phyloP scores from a whole-genome alignment of 2,888 invertebrate genomes.

The Xestoiulus laeticollis region DNA sequence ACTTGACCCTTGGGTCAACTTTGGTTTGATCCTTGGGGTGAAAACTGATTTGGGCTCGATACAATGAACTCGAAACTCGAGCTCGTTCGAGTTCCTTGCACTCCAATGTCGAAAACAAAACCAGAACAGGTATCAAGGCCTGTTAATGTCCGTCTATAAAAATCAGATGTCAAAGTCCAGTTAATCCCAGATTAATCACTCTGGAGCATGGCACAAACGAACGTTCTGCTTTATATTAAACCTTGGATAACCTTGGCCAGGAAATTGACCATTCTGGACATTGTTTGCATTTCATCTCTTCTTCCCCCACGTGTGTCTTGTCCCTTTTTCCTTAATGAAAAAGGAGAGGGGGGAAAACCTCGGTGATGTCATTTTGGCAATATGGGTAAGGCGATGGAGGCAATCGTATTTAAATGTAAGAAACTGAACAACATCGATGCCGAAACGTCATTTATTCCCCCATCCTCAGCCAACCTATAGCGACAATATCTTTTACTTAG shows the following conservation, averaged over 20 bases:
- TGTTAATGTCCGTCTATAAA: too few species aligned
- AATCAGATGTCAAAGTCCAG: too few species aligned
- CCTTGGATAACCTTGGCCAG: background rate
- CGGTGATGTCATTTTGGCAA: background rate
- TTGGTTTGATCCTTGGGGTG: too few species aligned
- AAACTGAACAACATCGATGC: slow-evolving; percentile 5
- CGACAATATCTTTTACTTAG: background rate
- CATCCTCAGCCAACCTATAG: background rate
- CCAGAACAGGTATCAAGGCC: too few species aligned
- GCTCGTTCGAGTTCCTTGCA: too few species aligned
- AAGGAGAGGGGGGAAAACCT: background rate
- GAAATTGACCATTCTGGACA: background rate
- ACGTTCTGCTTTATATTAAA: too few species aligned
- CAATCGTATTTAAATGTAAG: background rate
- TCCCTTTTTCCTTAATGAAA: background rate
- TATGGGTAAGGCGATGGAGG: background rate
- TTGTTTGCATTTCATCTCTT: background rate
- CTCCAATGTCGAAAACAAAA: too few species aligned
- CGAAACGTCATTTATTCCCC: background rate
- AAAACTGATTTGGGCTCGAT: too few species aligned
- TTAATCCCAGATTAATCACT: too few species aligned
- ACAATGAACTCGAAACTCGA: too few species aligned
- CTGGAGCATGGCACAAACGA: too few species aligned
- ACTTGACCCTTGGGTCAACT: too few species aligned
- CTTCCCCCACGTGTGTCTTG: background rate